Percentiles rank a stretch among this genome's conserved stretches.
phyloP scores from a whole-genome alignment of 1,140 invertebrate genomes.

The Listronotus bonariensis region DNA sequence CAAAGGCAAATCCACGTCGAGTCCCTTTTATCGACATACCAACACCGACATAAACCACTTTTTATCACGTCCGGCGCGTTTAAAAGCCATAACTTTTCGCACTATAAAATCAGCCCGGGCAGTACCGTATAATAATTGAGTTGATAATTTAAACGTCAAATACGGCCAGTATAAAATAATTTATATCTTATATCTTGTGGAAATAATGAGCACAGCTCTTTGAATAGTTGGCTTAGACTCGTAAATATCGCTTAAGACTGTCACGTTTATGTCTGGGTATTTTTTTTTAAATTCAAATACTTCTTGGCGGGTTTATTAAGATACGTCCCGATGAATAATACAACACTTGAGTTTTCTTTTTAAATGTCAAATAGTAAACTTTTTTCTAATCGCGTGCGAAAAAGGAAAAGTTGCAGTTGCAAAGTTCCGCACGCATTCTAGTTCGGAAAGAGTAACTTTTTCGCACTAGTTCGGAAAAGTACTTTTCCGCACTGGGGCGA shows the following conservation, averaged over 20 bases:
- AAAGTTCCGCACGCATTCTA: too few relatives aligned
- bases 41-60: conserved; percentile 14
- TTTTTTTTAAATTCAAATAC: conserved; percentile 4
- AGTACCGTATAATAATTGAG: conserved; percentile 32
- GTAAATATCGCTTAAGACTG: conserved; percentile 20
- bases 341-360: too few relatives aligned
- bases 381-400: too few relatives aligned
- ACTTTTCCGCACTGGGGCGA: too few relatives aligned
- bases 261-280: conserved; percentile 7
- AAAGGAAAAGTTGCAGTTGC: too few relatives aligned
- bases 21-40: conserved; percentile 18
- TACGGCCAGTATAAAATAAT: conserved; percentile 35
- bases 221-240: conserved; percentile 25
- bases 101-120: conserved; percentile 27
- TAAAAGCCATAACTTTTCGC: conserved; percentile 26
- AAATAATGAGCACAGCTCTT: conserved; percentile 24
- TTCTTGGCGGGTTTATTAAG: background rate
- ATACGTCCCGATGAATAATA: conserved; percentile 1
- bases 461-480: too few relatives aligned
- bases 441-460: too few relatives aligned
- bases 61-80: conserved; percentile 9
- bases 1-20: background rate
- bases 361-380: too few relatives aligned
- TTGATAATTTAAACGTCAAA: conserved; percentile 40
- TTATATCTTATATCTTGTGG: conserved; percentile 34